Conservation (phyloP, 1,140 invertebrate species). For the Bombus sylvicola region DNA sequence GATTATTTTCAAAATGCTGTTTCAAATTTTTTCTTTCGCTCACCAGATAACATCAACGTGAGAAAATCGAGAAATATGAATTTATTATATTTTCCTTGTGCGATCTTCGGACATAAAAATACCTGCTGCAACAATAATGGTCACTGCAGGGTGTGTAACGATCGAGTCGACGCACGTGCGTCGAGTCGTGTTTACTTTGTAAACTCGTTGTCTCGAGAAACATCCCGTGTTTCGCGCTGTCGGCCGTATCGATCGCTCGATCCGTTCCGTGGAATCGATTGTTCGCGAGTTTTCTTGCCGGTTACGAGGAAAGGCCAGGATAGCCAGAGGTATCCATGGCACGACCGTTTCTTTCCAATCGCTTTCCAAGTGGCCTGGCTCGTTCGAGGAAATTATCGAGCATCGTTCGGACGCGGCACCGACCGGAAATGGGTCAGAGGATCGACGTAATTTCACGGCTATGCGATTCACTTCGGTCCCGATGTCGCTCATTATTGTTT, state of each 20-base stretch:
- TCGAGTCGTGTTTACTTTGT: constrained; percentile 71
- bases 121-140: not conserved
- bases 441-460: constrained; percentile 43
- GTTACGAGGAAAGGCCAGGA: constrained; percentile 22
- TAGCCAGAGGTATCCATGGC: constrained; percentile 10
- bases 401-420: not conserved
- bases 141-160: not conserved
- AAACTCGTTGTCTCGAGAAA: constrained; percentile 57
- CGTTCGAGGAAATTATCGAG: constrained; percentile 21
- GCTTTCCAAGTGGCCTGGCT: constrained; percentile 30
- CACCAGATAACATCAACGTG: not conserved
- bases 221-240: constrained; percentile 27
- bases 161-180: constrained; percentile 48
- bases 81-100: not conserved
- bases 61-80: not conserved
- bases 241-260: constrained; percentile 67
- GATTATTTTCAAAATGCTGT: too few relatives aligned
- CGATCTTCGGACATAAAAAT: not conserved
- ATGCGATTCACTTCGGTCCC: constrained; percentile 32
- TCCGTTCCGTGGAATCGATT: constrained; percentile 69
- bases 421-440: constrained; percentile 32
- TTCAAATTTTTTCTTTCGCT: too few relatives aligned
- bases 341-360: constrained; percentile 12
- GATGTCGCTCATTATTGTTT: constrained; percentile 32
- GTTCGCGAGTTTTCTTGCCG: constrained; percentile 65